Evolutionary conservation across 2,888 invertebrate species (phyloP).

Genomic region (Dasysyrphus tricinctus): DNA sequence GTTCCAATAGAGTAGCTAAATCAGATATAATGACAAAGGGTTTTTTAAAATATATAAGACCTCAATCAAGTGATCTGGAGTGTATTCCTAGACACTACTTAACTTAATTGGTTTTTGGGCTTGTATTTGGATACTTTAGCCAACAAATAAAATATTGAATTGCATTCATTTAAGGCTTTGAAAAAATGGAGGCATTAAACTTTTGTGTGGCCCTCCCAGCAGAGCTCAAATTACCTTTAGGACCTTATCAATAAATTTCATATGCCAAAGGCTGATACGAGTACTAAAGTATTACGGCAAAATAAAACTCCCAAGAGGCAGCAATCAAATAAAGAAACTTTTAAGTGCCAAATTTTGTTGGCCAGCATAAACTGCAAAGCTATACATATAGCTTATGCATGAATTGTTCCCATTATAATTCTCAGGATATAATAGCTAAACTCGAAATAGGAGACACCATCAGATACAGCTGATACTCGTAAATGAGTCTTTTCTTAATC

Average conservation of each 20-base stretch:
- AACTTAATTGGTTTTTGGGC: conserved; percentile 66
- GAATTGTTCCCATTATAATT: conserved; percentile 35
- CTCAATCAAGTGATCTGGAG: background rate
- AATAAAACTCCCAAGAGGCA: conserved; percentile 31
- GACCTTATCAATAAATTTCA: conserved; percentile 58
- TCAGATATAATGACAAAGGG: no score
- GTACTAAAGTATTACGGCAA: background rate
- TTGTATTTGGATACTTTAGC: background rate
- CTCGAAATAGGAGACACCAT: background rate
- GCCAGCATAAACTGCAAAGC: background rate
- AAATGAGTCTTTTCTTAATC: conserved; percentile 29
- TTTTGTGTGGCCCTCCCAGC: conserved; percentile 27
- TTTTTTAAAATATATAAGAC: background rate
- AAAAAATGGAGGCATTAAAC: conserved; percentile 3
- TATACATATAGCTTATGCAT: background rate
- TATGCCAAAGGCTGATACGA: conserved; percentile 21
- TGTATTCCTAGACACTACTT: conserved; percentile 14
- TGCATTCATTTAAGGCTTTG: background rate
- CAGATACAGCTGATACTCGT: background rate
- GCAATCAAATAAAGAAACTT: conserved; percentile 44
- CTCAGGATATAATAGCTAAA: background rate
- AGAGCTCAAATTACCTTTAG: conserved; percentile 39
- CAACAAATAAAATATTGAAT: conserved; percentile 10
- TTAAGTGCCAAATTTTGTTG: conserved; percentile 21
- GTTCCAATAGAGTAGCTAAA: no score